Evolutionary conservation across 2,113 vertebrate species (phyloP).

Genomic region (Gila orcuttii): DNA sequence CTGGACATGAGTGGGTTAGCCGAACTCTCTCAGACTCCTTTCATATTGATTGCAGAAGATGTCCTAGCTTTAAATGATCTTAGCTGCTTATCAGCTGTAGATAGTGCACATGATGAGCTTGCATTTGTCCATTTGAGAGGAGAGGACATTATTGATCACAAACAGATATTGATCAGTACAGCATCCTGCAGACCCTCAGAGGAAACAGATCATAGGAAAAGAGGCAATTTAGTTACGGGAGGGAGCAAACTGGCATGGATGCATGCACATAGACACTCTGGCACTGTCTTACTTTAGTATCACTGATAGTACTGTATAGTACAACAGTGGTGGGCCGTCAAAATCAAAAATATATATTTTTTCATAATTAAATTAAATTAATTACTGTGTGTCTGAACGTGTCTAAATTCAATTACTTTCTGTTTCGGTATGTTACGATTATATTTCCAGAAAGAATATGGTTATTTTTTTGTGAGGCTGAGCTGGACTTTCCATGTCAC

Average conservation of each 20-base stretch:
- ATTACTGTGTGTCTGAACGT: no score
- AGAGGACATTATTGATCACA: conserved; percentile 43
- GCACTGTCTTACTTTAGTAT: not conserved
- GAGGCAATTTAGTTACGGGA: not conserved
- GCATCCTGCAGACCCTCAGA: conserved; percentile 40
- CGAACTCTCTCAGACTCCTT: not conserved
- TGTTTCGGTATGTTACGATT: no score
- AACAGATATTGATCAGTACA: conserved; percentile 50
- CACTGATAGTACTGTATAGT: no score
- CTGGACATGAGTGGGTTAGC: not conserved
- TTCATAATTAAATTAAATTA: no score
- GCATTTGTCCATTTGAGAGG: conserved; percentile 28
- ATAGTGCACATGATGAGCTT: conserved; percentile 39
- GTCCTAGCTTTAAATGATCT: conserved; percentile 40
- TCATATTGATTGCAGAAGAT: conserved; percentile 37
- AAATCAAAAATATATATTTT: no score
- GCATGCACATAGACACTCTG: not conserved
- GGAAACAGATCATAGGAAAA: conserved; percentile 32
- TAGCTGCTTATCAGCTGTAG: conserved; percentile 28
- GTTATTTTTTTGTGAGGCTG: no score
- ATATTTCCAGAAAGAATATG: no score
- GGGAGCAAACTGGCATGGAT: not conserved
- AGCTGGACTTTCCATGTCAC: no score
- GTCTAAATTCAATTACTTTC: no score
- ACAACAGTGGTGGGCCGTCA: no score